A percentile compares a stretch with the other conserved stretches of the same genome.
phyloP scores from a whole-genome alignment of 2,888 invertebrate genomes.

The Podotricha telesiphe region DNA sequence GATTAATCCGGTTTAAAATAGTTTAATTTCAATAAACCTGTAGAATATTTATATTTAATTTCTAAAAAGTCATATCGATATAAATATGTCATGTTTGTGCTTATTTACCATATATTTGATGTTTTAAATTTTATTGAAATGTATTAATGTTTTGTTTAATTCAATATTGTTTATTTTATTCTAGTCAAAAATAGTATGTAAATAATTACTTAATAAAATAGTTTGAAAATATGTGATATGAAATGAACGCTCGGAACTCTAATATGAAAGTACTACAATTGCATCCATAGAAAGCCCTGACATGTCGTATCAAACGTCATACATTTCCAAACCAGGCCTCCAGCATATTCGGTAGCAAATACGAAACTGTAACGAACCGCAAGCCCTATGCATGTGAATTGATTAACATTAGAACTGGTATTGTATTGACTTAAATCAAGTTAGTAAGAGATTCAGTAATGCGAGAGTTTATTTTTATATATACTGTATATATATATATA shows the following conservation, averaged over 20 bases:
- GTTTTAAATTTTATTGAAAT: too few relatives aligned
- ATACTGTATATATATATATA: too few relatives aligned
- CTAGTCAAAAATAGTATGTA: too few relatives aligned
- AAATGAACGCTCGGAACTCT: not conserved
- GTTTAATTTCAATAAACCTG: too few relatives aligned
- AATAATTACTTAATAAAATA: too few relatives aligned
- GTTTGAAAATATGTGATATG: too few relatives aligned
- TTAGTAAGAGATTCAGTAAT: not conserved
- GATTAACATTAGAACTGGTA: conserved; percentile 16
- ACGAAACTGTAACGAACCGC: conserved; percentile 25
- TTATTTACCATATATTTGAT: too few relatives aligned
- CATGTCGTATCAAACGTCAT: not conserved
- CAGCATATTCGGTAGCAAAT: conserved; percentile 16
- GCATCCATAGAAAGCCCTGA: not conserved
- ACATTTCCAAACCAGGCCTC: conserved; percentile 24
- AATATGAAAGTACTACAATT: not conserved
- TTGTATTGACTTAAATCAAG: not conserved
- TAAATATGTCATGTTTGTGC: too few relatives aligned
- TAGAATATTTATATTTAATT: not conserved
- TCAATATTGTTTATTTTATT: too few relatives aligned
- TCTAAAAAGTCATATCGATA: not conserved
- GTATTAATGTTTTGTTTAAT: too few relatives aligned
- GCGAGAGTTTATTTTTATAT: too few relatives aligned
- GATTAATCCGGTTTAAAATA: too few relatives aligned
- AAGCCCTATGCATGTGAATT: conserved; percentile 22